Conservation (phyloP, 2,797 vertebrate species). For the Halcyon chelicuti region DNA sequence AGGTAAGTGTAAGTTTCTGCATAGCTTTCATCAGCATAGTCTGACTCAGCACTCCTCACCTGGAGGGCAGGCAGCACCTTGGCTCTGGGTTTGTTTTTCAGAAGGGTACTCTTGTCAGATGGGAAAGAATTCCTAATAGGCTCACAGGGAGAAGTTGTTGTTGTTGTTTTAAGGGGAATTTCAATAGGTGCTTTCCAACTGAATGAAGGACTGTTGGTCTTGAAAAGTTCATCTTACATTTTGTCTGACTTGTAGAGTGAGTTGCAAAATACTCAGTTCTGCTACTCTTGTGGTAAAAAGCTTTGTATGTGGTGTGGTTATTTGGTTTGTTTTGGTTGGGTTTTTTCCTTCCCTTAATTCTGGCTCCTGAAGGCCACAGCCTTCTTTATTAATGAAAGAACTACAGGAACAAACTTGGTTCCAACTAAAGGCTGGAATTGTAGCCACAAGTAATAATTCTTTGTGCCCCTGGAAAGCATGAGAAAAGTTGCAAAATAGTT, state of each 20-base stretch:
- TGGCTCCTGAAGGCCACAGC: background rate
- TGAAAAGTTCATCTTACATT: background rate
- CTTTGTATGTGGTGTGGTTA: background rate
- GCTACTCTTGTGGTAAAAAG: background rate
- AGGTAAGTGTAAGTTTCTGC: background rate
- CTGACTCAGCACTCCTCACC: constrained; percentile 28
- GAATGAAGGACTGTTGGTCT: background rate
- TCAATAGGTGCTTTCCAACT: background rate
- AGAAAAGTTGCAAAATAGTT: background rate
- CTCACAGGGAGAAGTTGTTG: background rate
- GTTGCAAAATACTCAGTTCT: background rate
- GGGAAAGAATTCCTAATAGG: background rate
- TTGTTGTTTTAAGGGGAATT: background rate
- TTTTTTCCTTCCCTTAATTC: background rate
- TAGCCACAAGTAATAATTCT: background rate
- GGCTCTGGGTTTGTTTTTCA: background rate
- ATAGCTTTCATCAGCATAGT: background rate
- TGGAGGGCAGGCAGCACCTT: background rate
- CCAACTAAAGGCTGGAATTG: background rate
- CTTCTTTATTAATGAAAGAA: background rate
- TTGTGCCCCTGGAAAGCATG: background rate
- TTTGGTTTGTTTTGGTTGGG: background rate
- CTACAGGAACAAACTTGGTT: background rate
- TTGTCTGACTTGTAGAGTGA: background rate
- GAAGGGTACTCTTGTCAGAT: background rate